Percentiles rank a stretch among this genome's conserved stretches.
Conservation (phyloP, 2,797 vertebrate species). For the Poliocrania exsul region DNA sequence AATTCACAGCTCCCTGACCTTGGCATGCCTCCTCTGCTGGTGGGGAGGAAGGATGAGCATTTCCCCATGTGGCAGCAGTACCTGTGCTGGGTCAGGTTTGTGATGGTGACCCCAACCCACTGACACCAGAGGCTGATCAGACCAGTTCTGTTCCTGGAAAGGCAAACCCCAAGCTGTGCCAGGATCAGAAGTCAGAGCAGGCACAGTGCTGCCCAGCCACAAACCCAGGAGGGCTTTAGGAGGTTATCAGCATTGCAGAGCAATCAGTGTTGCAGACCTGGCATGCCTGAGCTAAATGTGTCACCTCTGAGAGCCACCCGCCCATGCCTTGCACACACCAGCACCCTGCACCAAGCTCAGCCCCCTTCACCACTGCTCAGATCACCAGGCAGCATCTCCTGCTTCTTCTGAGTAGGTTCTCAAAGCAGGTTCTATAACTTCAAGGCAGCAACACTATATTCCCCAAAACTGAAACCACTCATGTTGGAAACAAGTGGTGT, state of each 20-base stretch:
- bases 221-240: background rate
- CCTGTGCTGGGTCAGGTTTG: rapidly evolving
- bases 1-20: background rate
- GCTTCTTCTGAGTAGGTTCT: background rate
- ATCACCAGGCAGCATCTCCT: background rate
- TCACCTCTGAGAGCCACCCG: background rate
- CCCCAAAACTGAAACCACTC: background rate
- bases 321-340: background rate
- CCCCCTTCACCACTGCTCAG: background rate
- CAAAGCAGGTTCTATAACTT: background rate
- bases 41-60: background rate
- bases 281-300: rapidly evolving
- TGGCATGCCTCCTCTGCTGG: background rate
- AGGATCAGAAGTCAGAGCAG: background rate
- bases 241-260: background rate
- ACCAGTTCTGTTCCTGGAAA: background rate
- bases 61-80: rapidly evolving
- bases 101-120: rapidly evolving
- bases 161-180: background rate
- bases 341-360: background rate
- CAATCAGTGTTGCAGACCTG: rapidly evolving
- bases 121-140: background rate
- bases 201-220: rapidly evolving
- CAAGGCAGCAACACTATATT: background rate
- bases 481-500: background rate